Base-by-base conservation (phyloP, 2,888 invertebrate species). In the Germaria angustata region DNA sequence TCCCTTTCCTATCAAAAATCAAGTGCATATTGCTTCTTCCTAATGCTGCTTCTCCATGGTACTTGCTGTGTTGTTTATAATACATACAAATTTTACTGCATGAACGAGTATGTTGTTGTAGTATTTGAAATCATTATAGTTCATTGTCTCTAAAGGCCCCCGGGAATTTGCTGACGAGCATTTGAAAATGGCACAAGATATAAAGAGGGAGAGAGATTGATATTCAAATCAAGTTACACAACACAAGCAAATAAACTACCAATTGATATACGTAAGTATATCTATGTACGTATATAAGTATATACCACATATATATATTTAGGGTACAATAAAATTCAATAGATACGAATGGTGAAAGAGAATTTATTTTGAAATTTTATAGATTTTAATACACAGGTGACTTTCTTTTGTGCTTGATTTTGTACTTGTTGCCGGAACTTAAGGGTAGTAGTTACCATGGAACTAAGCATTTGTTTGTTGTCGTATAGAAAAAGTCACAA, bases 91-190 rank as follows among this genome's bases (percentile, higher is more conserved):
- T 17, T 72, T 59, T 28, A 39, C 28, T 61, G 53, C 20, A 36
- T 68, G 28, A n/a, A n/a, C 6, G 28, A 5, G 3, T 28, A 28
- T 6, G 66, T 53, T 49, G 57, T 71, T 57, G 55, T 72, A 24
- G 32, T 65, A 69, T 78, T 69, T 69, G 39, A 73, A 63, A 59
- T 82, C 81, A 82, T 82, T 82, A 82, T 75, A 71, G 78, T 79
- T 79, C 79, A 82, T 82, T 82, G 82, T 79, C 75, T 79, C 57
- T 69, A 49, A 51, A 49, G 3, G 57, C 72, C 59, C 82, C 53
- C n/a, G 44, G 69, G 78, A 78, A 73, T 69, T 68, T 73, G 66
- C 28, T 61, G 72, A 73, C 53, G 66, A 81, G 61, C 66, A 55
- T 63, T 22, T 69, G 49, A 55, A 63, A 63, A 78, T 61, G 6